Base-by-base conservation (phyloP, 2,888 invertebrate species). In the Lochmaea capreae region DNA sequence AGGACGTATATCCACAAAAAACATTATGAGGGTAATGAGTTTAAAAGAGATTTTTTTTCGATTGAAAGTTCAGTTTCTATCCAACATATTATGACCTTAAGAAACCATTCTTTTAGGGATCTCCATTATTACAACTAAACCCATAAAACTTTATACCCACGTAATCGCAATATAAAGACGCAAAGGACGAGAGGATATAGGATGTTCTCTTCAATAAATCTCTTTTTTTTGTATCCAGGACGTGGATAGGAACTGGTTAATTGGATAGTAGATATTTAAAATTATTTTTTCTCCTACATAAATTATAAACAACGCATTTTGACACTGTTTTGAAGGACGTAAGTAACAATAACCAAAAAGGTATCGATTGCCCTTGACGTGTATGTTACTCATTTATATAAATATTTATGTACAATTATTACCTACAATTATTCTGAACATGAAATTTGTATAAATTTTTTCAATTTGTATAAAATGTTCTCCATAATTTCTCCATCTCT, bases 81-180 rank as follows among this genome's bases (percentile, higher is more conserved):
- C 16, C 8, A 39, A 61, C 39, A 39, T 39, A 14, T 46, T 46
- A 61, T 61, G 33, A 61, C 39, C 33, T 39, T 61, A 3, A 39
- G 33, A 39, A 10, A 39, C 26, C 22, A 14, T 26, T 58, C 12
- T 58, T 58, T 26, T 22, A 26, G 22, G 22, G 10, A 39, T 14
- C 33, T 33, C 61, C 33, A 39, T 61, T 39, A 61, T 18, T 33
- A n/a, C n/a, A 10, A 54, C 54, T 16, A 18, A 33, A 39, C 61
- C 61, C 16, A 61, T 61, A 33, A 61, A 61, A 61, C 39, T 14
- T 61, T 61, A 61, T 39, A 16, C 39, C 61, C 10, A 39, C 33
- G 61, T 61, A 39, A 61, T 61, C 11, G 61, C n/a, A 39, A 33
- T 33, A 61, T 39, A 33, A n/a, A 61, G 61, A 33, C 33, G 61